These are phyloP conservation scores for Nomada flava DNA, from an alignment of 2,888 invertebrate genomes.

Conservation along the genomic window DNA sequence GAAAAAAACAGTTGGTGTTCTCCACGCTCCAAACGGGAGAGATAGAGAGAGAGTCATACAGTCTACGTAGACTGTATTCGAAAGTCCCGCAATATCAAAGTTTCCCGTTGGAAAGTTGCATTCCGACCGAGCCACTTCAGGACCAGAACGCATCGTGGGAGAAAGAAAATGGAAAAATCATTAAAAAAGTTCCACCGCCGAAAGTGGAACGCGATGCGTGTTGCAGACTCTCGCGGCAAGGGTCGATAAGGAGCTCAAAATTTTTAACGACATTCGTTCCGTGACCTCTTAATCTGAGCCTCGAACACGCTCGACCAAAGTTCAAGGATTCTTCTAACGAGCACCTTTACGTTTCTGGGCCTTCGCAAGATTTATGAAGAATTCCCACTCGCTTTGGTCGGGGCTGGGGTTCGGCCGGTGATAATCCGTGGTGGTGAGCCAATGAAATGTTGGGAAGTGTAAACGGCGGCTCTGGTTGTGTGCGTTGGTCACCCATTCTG, in stretches of 20 bases:
- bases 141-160: background rate
- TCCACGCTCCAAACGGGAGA: background rate
- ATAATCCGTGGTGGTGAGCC: background rate
- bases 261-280: conserved; percentile 21
- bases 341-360: background rate
- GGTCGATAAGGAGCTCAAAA: conserved; percentile 25
- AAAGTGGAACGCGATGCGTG: conserved; percentile 34
- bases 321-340: conserved; percentile 1
- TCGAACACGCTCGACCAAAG: conserved; percentile 8
- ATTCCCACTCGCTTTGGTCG: background rate
- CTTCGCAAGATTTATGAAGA: background rate
- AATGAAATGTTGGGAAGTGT: background rate
- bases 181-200: conserved; percentile 29
- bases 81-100: conserved; percentile 51
- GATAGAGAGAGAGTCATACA: too few relatives aligned
- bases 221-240: background rate
- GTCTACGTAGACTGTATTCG: background rate
- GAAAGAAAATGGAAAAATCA: conserved; percentile 27
- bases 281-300: background rate
- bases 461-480: background rate
- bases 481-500: background rate
- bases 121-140: background rate
- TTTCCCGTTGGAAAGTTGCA: conserved; percentile 28
- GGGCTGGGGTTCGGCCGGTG: background rate
- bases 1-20: background rate